Evolutionary conservation across 2,797 vertebrate genomes (phyloP).

Genomic region (Acanthurus leucopareius): DNA sequence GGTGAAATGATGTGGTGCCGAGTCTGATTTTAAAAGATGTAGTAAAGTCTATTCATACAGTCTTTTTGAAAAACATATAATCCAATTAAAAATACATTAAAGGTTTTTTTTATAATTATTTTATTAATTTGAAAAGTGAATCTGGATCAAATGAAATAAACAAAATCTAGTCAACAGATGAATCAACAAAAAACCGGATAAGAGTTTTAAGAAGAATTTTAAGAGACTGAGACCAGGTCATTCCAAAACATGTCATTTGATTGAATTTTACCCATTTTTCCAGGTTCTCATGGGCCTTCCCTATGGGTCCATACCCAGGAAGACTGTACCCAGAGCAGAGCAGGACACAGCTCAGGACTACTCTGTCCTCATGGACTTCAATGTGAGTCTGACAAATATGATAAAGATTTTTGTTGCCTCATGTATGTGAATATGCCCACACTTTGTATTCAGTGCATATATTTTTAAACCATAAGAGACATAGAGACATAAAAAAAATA

Average conservation of each 20-base stretch:
- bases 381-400: slow-evolving; percentile 81
- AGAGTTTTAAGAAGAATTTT: neutral
- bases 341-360: slow-evolving; percentile 95
- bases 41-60: too few species aligned
- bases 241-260: neutral
- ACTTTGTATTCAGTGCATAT: neutral
- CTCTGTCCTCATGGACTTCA: slow-evolving; percentile 97
- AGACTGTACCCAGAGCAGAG: slow-evolving; percentile 94
- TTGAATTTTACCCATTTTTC: neutral
- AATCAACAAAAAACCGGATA: neutral
- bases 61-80: too few species aligned
- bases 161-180: neutral
- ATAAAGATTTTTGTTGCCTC: neutral
- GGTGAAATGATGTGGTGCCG: slow-evolving; percentile 78
- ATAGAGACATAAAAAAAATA: neutral
- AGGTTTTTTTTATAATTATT: too few species aligned
- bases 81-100: too few species aligned
- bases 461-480: neutral
- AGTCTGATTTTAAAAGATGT: too few species aligned
- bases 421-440: neutral
- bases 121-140: too few species aligned
- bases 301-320: slow-evolving; percentile 94
- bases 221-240: too few species aligned
- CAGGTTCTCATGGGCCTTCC: slow-evolving; percentile 96
- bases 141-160: too few species aligned